A percentile compares a stretch with the other conserved stretches of the same genome.
Evolutionary conservation across 2,888 invertebrate genomes (phyloP).

Genomic region (Leptopilina drosophilae): DNA sequence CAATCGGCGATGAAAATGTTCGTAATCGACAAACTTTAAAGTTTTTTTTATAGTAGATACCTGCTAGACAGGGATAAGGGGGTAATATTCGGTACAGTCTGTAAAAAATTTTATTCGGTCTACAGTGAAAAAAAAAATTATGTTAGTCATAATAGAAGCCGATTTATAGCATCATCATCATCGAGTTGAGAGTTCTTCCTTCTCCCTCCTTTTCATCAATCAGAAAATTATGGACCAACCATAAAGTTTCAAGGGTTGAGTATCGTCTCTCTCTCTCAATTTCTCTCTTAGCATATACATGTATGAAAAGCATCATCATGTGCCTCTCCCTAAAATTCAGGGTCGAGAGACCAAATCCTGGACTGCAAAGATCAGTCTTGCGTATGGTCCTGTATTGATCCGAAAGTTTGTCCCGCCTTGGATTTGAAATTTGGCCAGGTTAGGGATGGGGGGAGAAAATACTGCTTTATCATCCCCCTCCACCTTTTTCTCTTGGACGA

Average conservation of each 20-base stretch:
- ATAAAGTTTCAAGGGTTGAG: background rate
- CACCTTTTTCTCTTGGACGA: no score
- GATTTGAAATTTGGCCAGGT: slow-evolving; percentile 22
- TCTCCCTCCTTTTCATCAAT: background rate
- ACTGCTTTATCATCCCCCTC: background rate
- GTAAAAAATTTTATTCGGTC: no score
- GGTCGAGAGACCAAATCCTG: background rate
- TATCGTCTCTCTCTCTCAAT: background rate
- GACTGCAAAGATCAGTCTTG: slow-evolving; percentile 10
- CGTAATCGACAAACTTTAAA: no score
- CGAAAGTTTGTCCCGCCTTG: slow-evolving; percentile 11
- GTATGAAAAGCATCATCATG: background rate
- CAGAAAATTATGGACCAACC: slow-evolving; percentile 6
- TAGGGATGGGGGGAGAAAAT: background rate
- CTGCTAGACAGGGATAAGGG: no score
- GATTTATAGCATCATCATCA: no score
- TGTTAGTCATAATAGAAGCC: no score
- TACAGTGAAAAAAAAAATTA: no score
- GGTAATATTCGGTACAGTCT: no score
- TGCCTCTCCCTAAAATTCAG: slow-evolving; percentile 13
- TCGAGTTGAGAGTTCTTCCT: no score
- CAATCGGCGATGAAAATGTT: no score
- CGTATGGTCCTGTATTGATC: slow-evolving; percentile 20
- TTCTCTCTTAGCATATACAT: background rate
- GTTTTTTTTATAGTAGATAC: no score